phyloP scores from a whole-genome alignment of 2,113 vertebrate species.

The Fukomys damarensis region DNA sequence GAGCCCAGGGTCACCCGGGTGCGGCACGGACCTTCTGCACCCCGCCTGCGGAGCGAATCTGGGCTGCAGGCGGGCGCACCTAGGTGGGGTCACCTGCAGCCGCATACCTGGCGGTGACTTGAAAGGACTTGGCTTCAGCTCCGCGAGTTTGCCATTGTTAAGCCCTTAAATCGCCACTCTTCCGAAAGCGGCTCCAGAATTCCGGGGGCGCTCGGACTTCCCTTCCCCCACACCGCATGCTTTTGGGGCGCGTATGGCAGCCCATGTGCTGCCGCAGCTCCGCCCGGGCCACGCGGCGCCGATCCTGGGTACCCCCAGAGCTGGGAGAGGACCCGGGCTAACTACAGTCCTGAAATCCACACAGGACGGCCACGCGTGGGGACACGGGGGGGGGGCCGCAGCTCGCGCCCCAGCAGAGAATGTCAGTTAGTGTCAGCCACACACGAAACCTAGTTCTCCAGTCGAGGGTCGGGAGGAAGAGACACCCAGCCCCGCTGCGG shows the following conservation, averaged over 20 bases:
- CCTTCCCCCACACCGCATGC: neutral
- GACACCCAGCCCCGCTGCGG: neutral
- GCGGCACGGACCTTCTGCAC: neutral
- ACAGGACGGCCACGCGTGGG: neutral
- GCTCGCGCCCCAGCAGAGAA: neutral
- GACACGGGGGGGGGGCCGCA: neutral
- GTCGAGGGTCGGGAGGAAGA: fast-evolving
- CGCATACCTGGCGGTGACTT: conserved; percentile 79
- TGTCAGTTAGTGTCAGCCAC: neutral
- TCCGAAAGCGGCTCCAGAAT: conserved; percentile 51
- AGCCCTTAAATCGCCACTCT: conserved; percentile 68
- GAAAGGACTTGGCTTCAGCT: conserved; percentile 59
- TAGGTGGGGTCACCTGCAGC: conserved; percentile 74
- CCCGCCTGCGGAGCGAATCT: neutral
- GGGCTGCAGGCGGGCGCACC: neutral
- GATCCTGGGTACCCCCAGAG: neutral
- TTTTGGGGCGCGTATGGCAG: neutral
- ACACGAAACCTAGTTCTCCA: neutral
- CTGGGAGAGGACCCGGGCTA: too few relatives aligned
- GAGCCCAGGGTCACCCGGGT: neutral
- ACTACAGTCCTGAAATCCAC: neutral
- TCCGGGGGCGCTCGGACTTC: neutral
- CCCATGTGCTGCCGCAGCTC: conserved; percentile 6
- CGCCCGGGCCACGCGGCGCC: neutral
- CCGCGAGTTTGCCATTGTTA: conserved; percentile 65